phyloP scores from a whole-genome alignment of 2,113 vertebrate genomes.

The Cyphomyrus plagiostoma region DNA sequence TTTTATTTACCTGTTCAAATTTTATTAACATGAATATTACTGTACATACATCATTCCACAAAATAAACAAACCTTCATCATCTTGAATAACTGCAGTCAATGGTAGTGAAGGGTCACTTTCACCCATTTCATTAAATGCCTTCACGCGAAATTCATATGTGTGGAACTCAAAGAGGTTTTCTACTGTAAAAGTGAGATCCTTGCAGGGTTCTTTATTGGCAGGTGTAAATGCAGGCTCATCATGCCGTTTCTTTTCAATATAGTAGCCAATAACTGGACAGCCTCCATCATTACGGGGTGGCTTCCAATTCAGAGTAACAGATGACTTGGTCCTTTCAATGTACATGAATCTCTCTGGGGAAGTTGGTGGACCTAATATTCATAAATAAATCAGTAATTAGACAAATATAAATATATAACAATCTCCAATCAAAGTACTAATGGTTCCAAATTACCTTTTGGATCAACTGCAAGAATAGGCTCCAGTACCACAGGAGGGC shows the following conservation, averaged over 20 bases:
- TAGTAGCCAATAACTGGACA: conserved; percentile 89
- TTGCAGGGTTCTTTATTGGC: conserved; percentile 77
- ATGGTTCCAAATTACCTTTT: conserved; percentile 63
- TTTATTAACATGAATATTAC: background rate
- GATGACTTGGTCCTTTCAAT: conserved; percentile 87
- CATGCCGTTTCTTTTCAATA: conserved; percentile 87
- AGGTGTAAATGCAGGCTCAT: conserved; percentile 79
- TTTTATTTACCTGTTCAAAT: background rate
- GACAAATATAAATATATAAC: background rate
- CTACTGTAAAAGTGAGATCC: conserved; percentile 73
- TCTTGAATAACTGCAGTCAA: conserved; percentile 87
- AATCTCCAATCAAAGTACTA: background rate
- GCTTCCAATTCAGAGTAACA: conserved; percentile 83
- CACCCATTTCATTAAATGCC: conserved; percentile 81
- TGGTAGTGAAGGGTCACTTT: conserved; percentile 88
- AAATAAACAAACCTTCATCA: conserved; percentile 80
- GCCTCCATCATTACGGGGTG: conserved; percentile 88
- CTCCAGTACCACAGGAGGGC: conserved; percentile 78
- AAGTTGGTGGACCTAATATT: conserved; percentile 76
- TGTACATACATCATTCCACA: background rate
- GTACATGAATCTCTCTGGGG: conserved; percentile 91
- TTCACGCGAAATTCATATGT: conserved; percentile 97
- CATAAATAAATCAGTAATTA: background rate
- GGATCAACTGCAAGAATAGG: conserved; percentile 88
- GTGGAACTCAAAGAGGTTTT: conserved; percentile 81